Evolutionary conservation across 2,113 vertebrate genomes (phyloP), one percentile per base, ranked within the genome.

Genomic region (Rhinichthys klamathensis): DNA sequence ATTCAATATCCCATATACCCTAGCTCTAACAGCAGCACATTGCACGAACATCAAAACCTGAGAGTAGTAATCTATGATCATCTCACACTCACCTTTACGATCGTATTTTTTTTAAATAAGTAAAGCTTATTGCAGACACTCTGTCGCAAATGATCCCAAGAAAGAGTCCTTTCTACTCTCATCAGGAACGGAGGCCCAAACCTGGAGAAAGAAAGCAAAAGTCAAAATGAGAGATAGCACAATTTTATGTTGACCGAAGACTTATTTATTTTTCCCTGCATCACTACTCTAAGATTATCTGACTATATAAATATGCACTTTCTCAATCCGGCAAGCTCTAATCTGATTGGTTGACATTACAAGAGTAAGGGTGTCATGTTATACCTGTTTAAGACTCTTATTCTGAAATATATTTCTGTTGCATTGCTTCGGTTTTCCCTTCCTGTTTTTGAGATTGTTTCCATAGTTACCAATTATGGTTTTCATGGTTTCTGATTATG

Each of bases 71-170:
- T 74, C 11, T 27, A 75, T 49, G n/a, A n/a, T 77, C 51, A 58
- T 10, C 75, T 56, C 51, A 60, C 75, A 35, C 73, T 78, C 30
- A 78, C 75, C 75, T 78, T 78, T 38, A 78, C 38, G 10, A 78
- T n/a, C 1, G 11, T 3, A 38, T 35, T 78, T 78, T 78, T 78
- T 8, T 78, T 0, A 58, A 98, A 93, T 65, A 92, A 95, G 89
- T 91, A 94, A 87, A 97, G 92, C 87, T 96, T 96, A 89, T 92
- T 95, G 89, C 98, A 94, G 90, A 99, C 93, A 87, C 94, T 93
- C 88, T 96, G 96, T 90, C 96, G 95, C 9, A 99, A 94, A 91
- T 97, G 96, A 38, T 94, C 94, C 98, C 97, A 98, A 32, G 96
- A 97, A 77, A 96, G 15, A 4, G 89, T 90, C 80, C 96, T 94